Evolutionary conservation across 2,888 invertebrate species (phyloP), one percentile per base, ranked within the genome.

Genomic region (Dorcus hopei): DNA sequence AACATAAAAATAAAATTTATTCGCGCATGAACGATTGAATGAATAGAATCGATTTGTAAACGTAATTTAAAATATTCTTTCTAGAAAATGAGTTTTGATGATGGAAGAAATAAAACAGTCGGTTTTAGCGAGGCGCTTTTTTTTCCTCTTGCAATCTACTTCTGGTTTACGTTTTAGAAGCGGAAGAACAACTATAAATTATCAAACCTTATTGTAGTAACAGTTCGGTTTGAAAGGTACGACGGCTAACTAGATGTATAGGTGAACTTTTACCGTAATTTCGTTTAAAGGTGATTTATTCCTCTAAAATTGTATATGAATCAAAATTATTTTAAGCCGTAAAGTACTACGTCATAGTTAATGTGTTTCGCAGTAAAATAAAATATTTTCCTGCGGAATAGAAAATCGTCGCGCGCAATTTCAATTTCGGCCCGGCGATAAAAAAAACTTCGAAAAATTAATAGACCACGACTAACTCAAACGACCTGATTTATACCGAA

Each of bases 401-500:
- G 26, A 7, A 33, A 33, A 33, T 33, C 26, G 26, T 33, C 6
- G 26, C 26, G 26, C 26, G 45, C 23, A 45, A 45, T 45, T 45
- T 45, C 45, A 45, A 45, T 45, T 41, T 41, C 41, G 45, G 14
- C 19, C 4, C 23, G 16, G 9, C 45, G 45, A 45, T 45, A 19
- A 23, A 11, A 45, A 26, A 11, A 11, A 43, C 38, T 60, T 49
- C 38, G 50, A 62, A 64, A 64, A 64, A 58, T 59, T 61, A 59
- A 62, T 61, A 64, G 61, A 62, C 55, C 58, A 48, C 50, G 56
- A 62, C 54, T 54, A 43, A 62, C 58, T 57, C 52, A 61, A 63
- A 58, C 65, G 61, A 52, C 65, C 61, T 72, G 72, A 72, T 73
- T 73, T 74, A 74, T 74, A 66, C 64, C 68, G 65, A 71, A 70